These are phyloP conservation scores for Stenopsyche tienmushanensis DNA, from an alignment of 1,140 invertebrate species.

Conservation along the genomic window DNA sequence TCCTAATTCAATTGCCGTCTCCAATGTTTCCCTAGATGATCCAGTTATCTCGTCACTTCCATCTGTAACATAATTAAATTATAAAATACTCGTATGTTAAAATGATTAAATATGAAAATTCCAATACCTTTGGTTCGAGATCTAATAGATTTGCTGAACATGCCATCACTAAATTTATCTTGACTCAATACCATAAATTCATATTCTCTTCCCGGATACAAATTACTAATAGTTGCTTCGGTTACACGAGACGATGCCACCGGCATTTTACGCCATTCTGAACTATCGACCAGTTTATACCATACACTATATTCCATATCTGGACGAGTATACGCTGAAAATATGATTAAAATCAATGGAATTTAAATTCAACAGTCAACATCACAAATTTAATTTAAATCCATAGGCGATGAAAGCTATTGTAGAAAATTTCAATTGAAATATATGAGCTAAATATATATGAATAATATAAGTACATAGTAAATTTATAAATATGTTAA, in stretches of 20 bases:
- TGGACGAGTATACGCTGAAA: conserved; percentile 72
- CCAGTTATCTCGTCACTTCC: not conserved
- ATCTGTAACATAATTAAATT: not conserved
- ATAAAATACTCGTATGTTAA: too few relatives aligned
- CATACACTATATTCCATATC: conserved; percentile 83
- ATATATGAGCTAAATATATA: too few relatives aligned
- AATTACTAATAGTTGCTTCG: conserved; percentile 75
- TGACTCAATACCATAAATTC: conserved; percentile 90
- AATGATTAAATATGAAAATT: conserved; percentile 1
- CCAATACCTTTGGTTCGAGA: conserved; percentile 70
- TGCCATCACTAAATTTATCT: conserved; percentile 83
- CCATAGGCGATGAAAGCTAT: too few relatives aligned
- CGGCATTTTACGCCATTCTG: conserved; percentile 76
- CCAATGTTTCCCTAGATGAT: conserved; percentile 24
- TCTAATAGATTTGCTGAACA: conserved; percentile 82
- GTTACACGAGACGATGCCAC: conserved; percentile 68
- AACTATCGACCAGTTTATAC: conserved; percentile 70
- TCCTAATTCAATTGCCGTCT: conserved; percentile 53
- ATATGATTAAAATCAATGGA: too few relatives aligned
- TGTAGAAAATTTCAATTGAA: too few relatives aligned
- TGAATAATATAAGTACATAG: too few relatives aligned
- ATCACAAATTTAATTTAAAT: too few relatives aligned
- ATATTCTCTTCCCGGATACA: conserved; percentile 77
- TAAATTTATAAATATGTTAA: too few relatives aligned
- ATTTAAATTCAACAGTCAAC: not conserved